Evolutionary conservation across 2,113 vertebrate genomes (phyloP).

Genomic region (Odocoileus hemionus): DNA sequence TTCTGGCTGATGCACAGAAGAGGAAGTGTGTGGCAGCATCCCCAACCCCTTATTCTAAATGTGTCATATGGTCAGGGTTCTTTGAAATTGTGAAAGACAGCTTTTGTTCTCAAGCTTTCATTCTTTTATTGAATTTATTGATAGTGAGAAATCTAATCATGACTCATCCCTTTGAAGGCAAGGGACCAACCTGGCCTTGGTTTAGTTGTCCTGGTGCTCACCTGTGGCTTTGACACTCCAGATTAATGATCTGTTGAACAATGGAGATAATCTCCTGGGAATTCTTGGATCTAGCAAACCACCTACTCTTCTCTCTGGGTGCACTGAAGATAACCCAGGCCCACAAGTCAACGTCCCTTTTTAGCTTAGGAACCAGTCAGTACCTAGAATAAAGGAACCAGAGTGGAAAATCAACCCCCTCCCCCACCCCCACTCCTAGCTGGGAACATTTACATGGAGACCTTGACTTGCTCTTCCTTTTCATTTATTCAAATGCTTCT

Average conservation of each 20-base stretch:
- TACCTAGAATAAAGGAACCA: neutral
- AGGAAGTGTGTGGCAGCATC: too few relatives aligned
- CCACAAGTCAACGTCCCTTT: neutral
- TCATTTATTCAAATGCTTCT: neutral
- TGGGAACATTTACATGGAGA: neutral
- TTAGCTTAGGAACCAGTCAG: neutral
- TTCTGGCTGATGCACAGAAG: neutral
- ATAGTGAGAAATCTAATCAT: neutral
- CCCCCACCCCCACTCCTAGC: neutral
- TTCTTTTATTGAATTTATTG: neutral
- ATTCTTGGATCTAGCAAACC: neutral
- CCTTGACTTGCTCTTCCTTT: neutral
- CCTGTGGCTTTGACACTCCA: neutral
- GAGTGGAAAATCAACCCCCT: neutral
- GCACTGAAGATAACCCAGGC: neutral
- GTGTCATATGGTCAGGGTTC: neutral
- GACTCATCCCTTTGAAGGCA: neutral
- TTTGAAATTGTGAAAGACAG: neutral
- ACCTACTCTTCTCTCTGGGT: neutral
- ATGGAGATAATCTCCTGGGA: neutral
- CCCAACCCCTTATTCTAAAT: neutral
- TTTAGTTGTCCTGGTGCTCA: neutral
- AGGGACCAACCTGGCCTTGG: neutral
- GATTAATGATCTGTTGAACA: conserved; percentile 18
- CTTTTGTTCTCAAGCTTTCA: neutral